Base-by-base conservation (phyloP, 2,113 vertebrate species). In the Eonycteris spelaea region DNA sequence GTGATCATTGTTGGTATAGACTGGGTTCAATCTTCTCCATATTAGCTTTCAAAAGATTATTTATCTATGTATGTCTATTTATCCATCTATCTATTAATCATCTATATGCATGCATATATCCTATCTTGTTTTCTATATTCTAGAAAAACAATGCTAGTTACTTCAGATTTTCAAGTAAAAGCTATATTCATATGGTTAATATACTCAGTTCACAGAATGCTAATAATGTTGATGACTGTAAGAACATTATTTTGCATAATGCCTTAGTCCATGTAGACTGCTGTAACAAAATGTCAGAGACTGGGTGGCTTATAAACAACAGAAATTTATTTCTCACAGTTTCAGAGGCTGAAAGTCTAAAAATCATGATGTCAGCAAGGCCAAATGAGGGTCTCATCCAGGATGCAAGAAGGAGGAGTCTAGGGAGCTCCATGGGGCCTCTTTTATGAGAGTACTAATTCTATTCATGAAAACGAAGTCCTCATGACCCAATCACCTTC, bases 111-210 rank as follows among this genome's bases (percentile, higher is more conserved):
- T 65, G 35, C 3, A 28, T 91, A 68, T 55, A 30, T 80, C 1
- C 2, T 79, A 5, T 63, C 22, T 6, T 0, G 10, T 75, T 15
- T 48, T 73, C 35, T 59, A 10, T 61, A 79, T 95, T 86, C 19
- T 79, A 83, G 4, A 55, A 3, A 82, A 73, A 65, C 85, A 68
- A 71, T 43, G 6, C 30, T 89, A 10, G 6, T 35, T 71, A 43
- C n/a, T 90, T 92, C 33, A 85, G 35, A 24, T 94, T 97, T 57
- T 74, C n/a, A 65, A 85, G 11, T 90, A 24, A 59, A 73, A 74
- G 3, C 7, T 90, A 22, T 89, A 79, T 77, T 89, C 90, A 67
- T 55, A 40, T 35, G 40, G 1, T 85, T 70, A 74, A 26, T 28
- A 84, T 61, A 89, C 83, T 38, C 6, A 68, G 48, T 70, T 74